phyloP scores from a whole-genome alignment of 1,140 invertebrate genomes.

The Manduca sexta region DNA sequence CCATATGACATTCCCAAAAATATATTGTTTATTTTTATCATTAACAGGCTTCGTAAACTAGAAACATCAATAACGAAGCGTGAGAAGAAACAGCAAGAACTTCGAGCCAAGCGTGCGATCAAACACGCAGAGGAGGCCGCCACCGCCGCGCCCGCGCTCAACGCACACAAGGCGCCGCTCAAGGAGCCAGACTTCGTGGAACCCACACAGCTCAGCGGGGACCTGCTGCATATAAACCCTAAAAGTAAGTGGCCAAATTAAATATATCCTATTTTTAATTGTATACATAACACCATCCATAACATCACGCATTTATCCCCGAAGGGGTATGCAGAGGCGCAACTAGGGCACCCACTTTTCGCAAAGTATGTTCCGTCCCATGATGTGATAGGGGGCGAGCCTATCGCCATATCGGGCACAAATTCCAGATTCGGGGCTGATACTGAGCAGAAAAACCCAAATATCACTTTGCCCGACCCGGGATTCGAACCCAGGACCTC shows the following conservation, averaged over 20 bases:
- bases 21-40: background rate
- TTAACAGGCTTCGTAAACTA: constrained; percentile 45
- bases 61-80: constrained; percentile 31
- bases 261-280: no score
- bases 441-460: no score
- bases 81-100: constrained; percentile 21
- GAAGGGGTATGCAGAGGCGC: no score
- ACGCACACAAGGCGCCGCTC: constrained; percentile 32
- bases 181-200: constrained; percentile 48
- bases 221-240: constrained; percentile 38
- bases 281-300: no score
- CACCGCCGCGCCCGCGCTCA: constrained; percentile 43
- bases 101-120: constrained; percentile 19
- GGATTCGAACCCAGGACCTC: no score
- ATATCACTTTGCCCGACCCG: no score
- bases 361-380: no score
- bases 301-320: no score
- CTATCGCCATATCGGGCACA: no score
- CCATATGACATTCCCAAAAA: background rate
- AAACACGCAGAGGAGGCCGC: constrained; percentile 19
- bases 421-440: no score
- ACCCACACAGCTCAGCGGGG: constrained; percentile 45
- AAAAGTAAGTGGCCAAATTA: background rate
- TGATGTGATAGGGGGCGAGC: no score
- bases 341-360: no score